These are phyloP conservation scores for Apomyelois bistriatella DNA, from an alignment of 2,888 invertebrate species.

Conservation along the genomic window DNA sequence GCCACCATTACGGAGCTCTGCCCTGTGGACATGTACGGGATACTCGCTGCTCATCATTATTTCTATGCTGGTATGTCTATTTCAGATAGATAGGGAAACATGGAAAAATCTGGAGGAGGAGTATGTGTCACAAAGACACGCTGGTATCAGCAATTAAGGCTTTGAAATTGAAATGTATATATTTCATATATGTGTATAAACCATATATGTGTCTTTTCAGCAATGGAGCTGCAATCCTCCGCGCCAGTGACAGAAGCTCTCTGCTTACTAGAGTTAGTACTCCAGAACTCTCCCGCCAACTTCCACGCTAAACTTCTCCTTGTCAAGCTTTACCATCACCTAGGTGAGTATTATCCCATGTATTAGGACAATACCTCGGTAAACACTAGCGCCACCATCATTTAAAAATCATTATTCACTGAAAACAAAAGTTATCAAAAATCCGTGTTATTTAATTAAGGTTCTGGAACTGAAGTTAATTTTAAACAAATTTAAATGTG, in stretches of 20 bases:
- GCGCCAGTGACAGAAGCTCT: constrained; percentile 82
- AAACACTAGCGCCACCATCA: too few relatives aligned
- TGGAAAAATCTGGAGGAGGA: too few relatives aligned
- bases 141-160: too few relatives aligned
- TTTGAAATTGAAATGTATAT: too few relatives aligned
- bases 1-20: constrained; percentile 85
- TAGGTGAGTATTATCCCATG: constrained; percentile 73
- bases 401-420: too few relatives aligned
- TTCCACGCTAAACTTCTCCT: constrained; percentile 93
- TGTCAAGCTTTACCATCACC: constrained; percentile 87
- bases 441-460: too few relatives aligned
- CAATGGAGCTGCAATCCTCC: constrained; percentile 72
- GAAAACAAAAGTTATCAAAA: too few relatives aligned
- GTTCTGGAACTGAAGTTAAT: too few relatives aligned
- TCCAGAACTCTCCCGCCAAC: constrained; percentile 90
- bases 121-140: too few relatives aligned
- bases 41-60: constrained; percentile 88
- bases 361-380: not conserved
- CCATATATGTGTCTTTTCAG: constrained; percentile 38
- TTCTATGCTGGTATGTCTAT: constrained; percentile 62
- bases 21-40: constrained; percentile 88
- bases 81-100: too few relatives aligned
- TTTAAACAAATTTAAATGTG: too few relatives aligned
- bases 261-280: constrained; percentile 85
- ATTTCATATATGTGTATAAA: too few relatives aligned